Conservation (phyloP, 2,797 vertebrate genomes). For the Poeciliopsis presidionis region DNA sequence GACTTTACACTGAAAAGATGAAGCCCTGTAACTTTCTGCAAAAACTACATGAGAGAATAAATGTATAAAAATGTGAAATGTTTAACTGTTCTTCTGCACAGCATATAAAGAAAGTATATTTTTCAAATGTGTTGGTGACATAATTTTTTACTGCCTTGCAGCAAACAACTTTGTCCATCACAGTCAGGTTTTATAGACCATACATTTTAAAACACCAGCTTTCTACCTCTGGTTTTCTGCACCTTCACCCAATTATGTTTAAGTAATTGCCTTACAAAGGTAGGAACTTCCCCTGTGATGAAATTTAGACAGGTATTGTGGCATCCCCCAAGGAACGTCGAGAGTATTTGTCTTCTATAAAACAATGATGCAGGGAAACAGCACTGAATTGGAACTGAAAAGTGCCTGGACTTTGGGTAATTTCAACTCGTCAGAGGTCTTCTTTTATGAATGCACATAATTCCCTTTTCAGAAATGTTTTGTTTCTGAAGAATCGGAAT, state of each 20-base stretch:
- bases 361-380: constrained; percentile 26
- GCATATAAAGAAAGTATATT: neutral
- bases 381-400: constrained; percentile 16
- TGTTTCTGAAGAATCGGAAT: constrained; percentile 51
- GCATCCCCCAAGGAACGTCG: constrained; percentile 45
- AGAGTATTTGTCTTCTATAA: constrained; percentile 37
- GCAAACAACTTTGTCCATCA: neutral
- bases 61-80: neutral
- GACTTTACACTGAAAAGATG: neutral
- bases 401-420: constrained; percentile 51
- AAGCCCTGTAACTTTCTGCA: neutral
- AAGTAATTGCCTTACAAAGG: constrained; percentile 73
- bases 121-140: neutral
- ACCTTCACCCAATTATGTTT: constrained; percentile 79
- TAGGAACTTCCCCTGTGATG: constrained; percentile 65
- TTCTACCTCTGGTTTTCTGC: constrained; percentile 72
- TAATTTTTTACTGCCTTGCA: neutral
- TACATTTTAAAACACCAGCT: constrained; percentile 68
- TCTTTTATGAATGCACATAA: constrained; percentile 57
- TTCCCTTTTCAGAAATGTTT: constrained; percentile 53
- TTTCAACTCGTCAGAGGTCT: constrained; percentile 68
- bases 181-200: constrained; percentile 13
- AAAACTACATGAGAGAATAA: neutral
- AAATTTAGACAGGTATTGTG: constrained; percentile 67
- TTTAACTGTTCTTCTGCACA: neutral